Evolutionary conservation across 2,888 invertebrate genomes (phyloP).

Genomic region (Emmelina monodactyla): DNA sequence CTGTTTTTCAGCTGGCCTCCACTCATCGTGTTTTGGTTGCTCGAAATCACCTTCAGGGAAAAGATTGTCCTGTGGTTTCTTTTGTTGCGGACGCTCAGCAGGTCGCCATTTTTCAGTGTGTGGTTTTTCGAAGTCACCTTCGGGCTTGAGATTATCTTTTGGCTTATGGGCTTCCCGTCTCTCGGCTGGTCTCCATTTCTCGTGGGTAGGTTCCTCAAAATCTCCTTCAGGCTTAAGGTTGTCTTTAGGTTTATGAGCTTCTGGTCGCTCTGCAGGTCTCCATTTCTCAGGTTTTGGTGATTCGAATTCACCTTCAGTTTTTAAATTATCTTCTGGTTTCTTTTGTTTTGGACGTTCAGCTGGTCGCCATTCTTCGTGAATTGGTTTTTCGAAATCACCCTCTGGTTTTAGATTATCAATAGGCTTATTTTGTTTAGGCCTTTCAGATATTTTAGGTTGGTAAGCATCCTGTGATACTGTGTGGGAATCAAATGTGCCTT

Average conservation of each 20-base stretch:
- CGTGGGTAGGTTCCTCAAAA: conserved; percentile 57
- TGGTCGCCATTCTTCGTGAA: conserved; percentile 30
- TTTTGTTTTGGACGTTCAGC: conserved; percentile 35
- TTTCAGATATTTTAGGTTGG: conserved; percentile 40
- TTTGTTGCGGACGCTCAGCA: conserved; percentile 33
- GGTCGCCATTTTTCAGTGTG: conserved; percentile 36
- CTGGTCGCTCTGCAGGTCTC: conserved; percentile 30
- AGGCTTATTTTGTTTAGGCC: conserved; percentile 62
- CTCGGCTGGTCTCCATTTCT: conserved; percentile 49
- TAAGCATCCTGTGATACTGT: conserved; percentile 42
- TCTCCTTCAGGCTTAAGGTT: conserved; percentile 67
- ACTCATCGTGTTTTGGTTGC: conserved; percentile 29
- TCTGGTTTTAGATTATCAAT: conserved; percentile 61
- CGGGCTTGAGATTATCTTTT: conserved; percentile 37
- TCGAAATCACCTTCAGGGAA: conserved; percentile 64
- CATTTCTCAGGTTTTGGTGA: conserved; percentile 27
- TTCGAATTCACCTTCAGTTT: conserved; percentile 50
- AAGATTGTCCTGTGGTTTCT: conserved; percentile 52
- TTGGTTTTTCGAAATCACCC: conserved; percentile 49
- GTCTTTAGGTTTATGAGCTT: conserved; percentile 31
- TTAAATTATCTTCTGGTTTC: conserved; percentile 34
- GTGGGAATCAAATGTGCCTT: conserved; percentile 57
- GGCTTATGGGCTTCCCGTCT: conserved; percentile 30
- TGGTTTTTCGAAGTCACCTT: conserved; percentile 22
- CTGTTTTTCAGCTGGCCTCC: conserved; percentile 41